Evolutionary conservation across 37 sponge, comb jelly and placozoan species (phyloP).

Genomic region (Lycopodina hypogea): DNA sequence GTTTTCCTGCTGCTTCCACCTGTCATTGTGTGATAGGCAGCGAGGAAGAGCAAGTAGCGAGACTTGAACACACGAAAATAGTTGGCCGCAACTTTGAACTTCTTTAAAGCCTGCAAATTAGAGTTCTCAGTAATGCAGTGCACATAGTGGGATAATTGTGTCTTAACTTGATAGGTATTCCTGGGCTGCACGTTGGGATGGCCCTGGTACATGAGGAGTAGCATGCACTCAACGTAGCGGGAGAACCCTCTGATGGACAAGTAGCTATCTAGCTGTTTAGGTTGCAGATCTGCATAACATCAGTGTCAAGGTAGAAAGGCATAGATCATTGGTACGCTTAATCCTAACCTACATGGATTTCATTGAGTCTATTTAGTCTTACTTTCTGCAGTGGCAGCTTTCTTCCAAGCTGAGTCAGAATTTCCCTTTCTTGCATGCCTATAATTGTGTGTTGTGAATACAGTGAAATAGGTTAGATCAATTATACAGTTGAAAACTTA

Average conservation of each 20-base stretch:
- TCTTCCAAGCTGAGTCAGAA: slow-evolving; percentile 15
- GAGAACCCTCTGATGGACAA: slow-evolving; percentile 43
- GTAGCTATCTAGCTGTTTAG: slow-evolving; percentile 43
- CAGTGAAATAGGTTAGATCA: too few species aligned
- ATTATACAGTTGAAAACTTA: too few species aligned
- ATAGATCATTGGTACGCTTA: too few species aligned
- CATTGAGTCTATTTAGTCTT: neutral
- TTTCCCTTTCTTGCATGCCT: slow-evolving; percentile 56
- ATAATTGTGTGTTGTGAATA: neutral
- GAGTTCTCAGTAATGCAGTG: neutral
- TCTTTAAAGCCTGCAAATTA: slow-evolving; percentile 27
- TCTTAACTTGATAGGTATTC: slow-evolving; percentile 24
- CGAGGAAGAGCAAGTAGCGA: slow-evolving; percentile 16
- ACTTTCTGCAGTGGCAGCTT: slow-evolving; percentile 32
- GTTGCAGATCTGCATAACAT: slow-evolving; percentile 28
- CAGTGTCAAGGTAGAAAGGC: neutral
- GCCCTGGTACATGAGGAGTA: slow-evolving; percentile 14
- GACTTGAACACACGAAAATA: slow-evolving; percentile 39
- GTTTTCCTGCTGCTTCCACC: neutral
- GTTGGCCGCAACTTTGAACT: neutral
- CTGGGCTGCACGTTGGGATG: neutral
- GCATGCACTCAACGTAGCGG: slow-evolving; percentile 51
- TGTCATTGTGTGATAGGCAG: slow-evolving; percentile 17
- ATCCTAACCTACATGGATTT: neutral
- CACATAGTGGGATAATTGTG: neutral